Evolutionary conservation across 1,140 invertebrate species (phyloP).

Genomic region (Lerema accius): DNA sequence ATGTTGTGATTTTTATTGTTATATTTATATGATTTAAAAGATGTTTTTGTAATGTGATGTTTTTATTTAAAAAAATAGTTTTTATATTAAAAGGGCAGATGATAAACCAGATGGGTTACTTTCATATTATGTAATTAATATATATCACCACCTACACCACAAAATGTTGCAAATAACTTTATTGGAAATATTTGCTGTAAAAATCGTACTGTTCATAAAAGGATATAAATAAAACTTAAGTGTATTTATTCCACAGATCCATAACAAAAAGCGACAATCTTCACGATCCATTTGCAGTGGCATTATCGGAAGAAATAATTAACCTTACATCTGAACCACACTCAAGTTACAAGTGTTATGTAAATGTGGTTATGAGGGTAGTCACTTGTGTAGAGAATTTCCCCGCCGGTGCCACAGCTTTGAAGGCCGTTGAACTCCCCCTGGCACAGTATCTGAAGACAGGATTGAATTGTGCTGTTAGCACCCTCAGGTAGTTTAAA

Average conservation of each 20-base stretch:
- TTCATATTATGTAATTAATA: too few relatives aligned
- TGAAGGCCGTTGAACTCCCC: conserved; percentile 44
- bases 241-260: conserved; percentile 47
- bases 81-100: too few relatives aligned
- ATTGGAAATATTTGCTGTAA: too few relatives aligned
- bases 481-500: conserved; percentile 47
- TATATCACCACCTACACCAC: too few relatives aligned
- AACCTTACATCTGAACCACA: conserved; percentile 18
- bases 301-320: conserved; percentile 43
- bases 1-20: too few relatives aligned
- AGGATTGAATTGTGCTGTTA: conserved; percentile 49
- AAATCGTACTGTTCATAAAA: too few relatives aligned
- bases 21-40: too few relatives aligned
- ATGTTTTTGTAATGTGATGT: too few relatives aligned
- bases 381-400: conserved; percentile 61
- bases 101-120: too few relatives aligned
- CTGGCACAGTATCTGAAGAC: conserved; percentile 46
- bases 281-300: conserved; percentile 48
- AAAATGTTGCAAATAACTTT: too few relatives aligned
- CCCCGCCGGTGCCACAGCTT: conserved; percentile 45
- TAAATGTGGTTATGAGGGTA: conserved; percentile 44
- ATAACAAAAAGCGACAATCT: conserved; percentile 51
- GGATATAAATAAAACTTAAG: too few relatives aligned
- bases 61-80: too few relatives aligned
- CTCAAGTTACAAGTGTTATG: conserved; percentile 43